A percentile compares a stretch with the other conserved stretches of the same genome.
Evolutionary conservation across 2,797 vertebrate genomes (phyloP).

Genomic region (Labroides dimidiatus): DNA sequence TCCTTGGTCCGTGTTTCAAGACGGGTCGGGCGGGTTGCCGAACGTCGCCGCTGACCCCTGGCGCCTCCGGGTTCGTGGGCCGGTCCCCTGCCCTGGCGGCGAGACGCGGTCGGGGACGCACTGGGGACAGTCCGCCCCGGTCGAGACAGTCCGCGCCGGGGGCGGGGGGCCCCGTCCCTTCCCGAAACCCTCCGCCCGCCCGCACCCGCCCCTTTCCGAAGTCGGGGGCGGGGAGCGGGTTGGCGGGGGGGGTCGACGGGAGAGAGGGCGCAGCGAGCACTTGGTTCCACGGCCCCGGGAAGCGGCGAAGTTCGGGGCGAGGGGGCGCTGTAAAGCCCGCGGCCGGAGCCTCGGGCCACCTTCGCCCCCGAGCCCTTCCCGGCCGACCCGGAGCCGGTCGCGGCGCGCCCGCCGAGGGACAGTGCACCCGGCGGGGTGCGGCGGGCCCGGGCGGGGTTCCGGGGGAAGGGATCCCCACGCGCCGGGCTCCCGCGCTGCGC

Average conservation of each 20-base stretch:
- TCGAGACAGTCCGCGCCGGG: conserved; percentile 29
- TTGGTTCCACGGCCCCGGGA: too few relatives aligned
- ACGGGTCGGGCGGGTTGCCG: conserved; percentile 48
- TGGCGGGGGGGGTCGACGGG: background rate
- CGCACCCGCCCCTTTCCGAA: too few relatives aligned
- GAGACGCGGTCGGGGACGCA: conserved; percentile 32
- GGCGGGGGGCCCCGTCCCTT: conserved; percentile 11
- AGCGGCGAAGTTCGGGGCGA: too few relatives aligned
- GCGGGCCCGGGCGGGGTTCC: too few relatives aligned
- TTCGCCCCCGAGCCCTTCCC: conserved; percentile 29
- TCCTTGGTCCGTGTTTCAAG: conserved; percentile 63
- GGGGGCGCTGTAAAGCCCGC: too few relatives aligned
- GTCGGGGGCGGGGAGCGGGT: too few relatives aligned
- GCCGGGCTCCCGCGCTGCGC: too few relatives aligned
- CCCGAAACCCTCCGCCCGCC: conserved; percentile 1
- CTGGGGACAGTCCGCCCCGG: conserved; percentile 39
- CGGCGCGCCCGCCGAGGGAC: conserved; percentile 49
- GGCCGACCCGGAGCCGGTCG: conserved; percentile 36
- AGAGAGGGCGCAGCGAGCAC: conserved; percentile 1
- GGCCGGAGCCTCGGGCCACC: too few relatives aligned
- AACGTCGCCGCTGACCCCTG: conserved; percentile 44
- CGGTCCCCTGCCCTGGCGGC: conserved; percentile 28
- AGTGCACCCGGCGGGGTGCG: conserved; percentile 43
- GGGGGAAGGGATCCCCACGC: too few relatives aligned
- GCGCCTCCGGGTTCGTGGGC: conserved; percentile 15